Evolutionary conservation across 2,888 invertebrate species (phyloP).

Genomic region (Alloscopus bannaensis): DNA sequence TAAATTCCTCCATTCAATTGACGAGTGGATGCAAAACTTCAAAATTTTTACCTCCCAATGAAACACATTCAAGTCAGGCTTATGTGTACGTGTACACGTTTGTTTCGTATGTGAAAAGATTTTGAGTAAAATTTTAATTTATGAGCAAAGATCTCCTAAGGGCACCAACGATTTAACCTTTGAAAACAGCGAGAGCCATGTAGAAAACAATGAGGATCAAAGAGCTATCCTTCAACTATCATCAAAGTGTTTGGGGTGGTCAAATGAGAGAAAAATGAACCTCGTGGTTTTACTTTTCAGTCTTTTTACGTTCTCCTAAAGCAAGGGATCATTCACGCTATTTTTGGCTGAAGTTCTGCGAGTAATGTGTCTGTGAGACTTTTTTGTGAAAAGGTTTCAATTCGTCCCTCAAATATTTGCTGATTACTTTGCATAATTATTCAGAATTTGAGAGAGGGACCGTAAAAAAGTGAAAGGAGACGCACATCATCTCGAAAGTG

Average conservation of each 20-base stretch:
- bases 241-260: slow-evolving; percentile 19
- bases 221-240: slow-evolving; percentile 32
- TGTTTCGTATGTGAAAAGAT: neutral
- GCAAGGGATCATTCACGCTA: slow-evolving; percentile 2
- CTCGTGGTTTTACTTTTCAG: slow-evolving; percentile 37
- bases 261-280: slow-evolving; percentile 6
- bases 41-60: neutral
- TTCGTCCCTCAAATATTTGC: neutral
- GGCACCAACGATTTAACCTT: slow-evolving; percentile 55
- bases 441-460: neutral
- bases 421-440: neutral
- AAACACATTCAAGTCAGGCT: neutral
- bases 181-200: slow-evolving; percentile 41
- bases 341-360: neutral
- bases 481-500: neutral
- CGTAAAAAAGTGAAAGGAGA: neutral
- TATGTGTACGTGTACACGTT: neutral
- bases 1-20: slow-evolving; percentile 30
- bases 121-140: slow-evolving; percentile 6
- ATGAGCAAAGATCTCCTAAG: slow-evolving; percentile 30
- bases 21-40: neutral
- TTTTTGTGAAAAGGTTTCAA: neutral
- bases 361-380: slow-evolving; percentile 8
- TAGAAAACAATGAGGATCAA: slow-evolving; percentile 15
- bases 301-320: neutral